Conservation (phyloP, 2,888 invertebrate species). For the Dynastes tityus region DNA sequence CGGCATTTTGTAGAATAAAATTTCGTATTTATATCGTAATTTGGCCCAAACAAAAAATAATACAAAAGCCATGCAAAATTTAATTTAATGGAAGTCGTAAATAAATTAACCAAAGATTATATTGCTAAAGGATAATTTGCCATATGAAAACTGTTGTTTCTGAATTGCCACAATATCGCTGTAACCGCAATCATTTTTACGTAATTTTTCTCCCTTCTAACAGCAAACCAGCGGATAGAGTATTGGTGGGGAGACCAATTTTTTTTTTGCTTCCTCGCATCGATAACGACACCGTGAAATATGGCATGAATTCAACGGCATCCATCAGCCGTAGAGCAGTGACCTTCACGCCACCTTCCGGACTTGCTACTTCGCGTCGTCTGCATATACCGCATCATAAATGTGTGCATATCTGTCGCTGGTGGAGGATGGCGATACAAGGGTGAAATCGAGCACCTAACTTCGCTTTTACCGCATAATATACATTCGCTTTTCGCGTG, state of each 20-base stretch:
- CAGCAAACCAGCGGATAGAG: not conserved
- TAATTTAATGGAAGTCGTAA: too few species aligned
- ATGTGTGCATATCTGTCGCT: constrained; percentile 2
- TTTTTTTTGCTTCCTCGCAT: constrained; percentile 1
- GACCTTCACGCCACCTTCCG: constrained; percentile 28
- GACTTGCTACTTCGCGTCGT: constrained; percentile 9
- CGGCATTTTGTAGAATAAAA: too few species aligned
- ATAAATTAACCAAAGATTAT: too few species aligned
- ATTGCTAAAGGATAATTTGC: too few species aligned
- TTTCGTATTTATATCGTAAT: too few species aligned
- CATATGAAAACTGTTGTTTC: not conserved
- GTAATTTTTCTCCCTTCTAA: constrained; percentile 23
- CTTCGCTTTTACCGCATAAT: constrained; percentile 3
- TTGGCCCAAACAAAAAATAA: too few species aligned
- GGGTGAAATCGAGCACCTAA: constrained; percentile 20
- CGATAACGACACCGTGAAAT: constrained; percentile 39
- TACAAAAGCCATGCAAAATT: too few species aligned
- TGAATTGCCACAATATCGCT: constrained; percentile 21
- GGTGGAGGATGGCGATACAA: constrained; percentile 5
- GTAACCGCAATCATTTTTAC: not conserved
- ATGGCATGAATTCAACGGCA: constrained; percentile 42
- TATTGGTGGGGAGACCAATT: not conserved
- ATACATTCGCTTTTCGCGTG: constrained; percentile 1
- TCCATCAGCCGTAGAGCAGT: constrained; percentile 21
- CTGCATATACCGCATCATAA: not conserved